These are phyloP conservation scores for Sylvicola fuscatus DNA, from an alignment of 2,888 invertebrate species.

Conservation along the genomic window DNA sequence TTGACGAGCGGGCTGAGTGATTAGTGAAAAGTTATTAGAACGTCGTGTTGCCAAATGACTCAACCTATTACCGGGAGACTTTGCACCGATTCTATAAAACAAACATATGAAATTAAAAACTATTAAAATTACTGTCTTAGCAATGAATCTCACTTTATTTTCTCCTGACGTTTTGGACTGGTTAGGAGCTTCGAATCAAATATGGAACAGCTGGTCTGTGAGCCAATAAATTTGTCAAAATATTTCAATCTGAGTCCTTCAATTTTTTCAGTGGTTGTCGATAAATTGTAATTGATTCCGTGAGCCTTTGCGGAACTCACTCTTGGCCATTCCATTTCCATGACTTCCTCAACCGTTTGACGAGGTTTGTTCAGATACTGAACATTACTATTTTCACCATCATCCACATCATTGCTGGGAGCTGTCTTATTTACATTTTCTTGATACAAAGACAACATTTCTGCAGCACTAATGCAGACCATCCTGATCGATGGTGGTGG, in stretches of 20 bases:
- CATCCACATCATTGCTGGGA: not conserved
- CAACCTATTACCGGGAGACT: conserved; percentile 55
- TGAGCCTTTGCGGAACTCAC: conserved; percentile 38
- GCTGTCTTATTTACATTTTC: not conserved
- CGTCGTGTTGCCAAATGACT: conserved; percentile 57
- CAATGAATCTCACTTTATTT: conserved; percentile 33
- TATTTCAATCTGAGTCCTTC: conserved; percentile 43
- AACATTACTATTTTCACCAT: not conserved
- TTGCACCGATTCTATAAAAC: conserved; percentile 19
- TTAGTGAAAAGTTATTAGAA: conserved; percentile 32
- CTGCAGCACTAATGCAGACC: not conserved
- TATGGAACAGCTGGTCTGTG: conserved; percentile 45
- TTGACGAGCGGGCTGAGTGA: too few relatives aligned
- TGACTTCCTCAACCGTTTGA: conserved; percentile 15
- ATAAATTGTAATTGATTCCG: conserved; percentile 53
- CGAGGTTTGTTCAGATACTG: not conserved
- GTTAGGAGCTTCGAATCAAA: conserved; percentile 26
- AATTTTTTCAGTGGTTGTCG: conserved; percentile 44
- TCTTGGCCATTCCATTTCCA: conserved; percentile 33
- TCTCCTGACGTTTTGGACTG: conserved; percentile 37
- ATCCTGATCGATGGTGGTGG: not conserved
- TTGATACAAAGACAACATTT: not conserved
- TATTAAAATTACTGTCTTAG: conserved; percentile 7
- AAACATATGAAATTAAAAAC: not conserved
- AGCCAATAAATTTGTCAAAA: conserved; percentile 48